These are phyloP conservation scores for Patella ulyssiponensis DNA, from an alignment of 2,888 invertebrate species.

Conservation along the genomic window DNA sequence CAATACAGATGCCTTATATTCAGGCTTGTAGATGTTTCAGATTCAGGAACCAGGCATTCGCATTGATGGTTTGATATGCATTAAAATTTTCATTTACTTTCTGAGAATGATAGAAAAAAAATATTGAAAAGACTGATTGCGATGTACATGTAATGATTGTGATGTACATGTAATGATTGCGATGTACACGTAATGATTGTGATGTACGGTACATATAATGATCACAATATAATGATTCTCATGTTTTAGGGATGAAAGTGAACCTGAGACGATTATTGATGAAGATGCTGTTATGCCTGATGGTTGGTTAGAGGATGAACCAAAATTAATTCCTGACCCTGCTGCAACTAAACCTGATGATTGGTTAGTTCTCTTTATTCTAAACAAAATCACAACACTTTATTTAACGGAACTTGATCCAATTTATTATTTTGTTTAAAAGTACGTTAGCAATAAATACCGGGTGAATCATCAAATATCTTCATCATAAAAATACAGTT, in stretches of 20 bases:
- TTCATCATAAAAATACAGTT: neutral
- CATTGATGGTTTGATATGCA: too few species aligned
- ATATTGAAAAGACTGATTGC: too few species aligned
- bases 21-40: too few species aligned
- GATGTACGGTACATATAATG: neutral
- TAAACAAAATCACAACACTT: neutral
- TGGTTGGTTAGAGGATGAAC: slow-evolving; percentile 94
- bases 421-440: too few species aligned
- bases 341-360: slow-evolving; percentile 90
- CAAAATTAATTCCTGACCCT: slow-evolving; percentile 86
- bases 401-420: too few species aligned
- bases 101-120: too few species aligned
- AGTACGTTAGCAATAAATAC: too few species aligned
- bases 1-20: too few species aligned
- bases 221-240: too few species aligned
- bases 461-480: neutral
- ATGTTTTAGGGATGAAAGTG: slow-evolving; percentile 85
- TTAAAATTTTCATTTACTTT: too few species aligned
- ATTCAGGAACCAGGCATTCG: too few species aligned
- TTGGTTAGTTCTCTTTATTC: slow-evolving; percentile 76
- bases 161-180: neutral
- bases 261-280: slow-evolving; percentile 91
- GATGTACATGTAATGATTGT: too few species aligned
- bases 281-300: slow-evolving; percentile 86
- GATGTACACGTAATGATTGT: neutral